Evolutionary conservation across 1,140 invertebrate genomes (phyloP).

Genomic region (Dendrolimus kikuchii): DNA sequence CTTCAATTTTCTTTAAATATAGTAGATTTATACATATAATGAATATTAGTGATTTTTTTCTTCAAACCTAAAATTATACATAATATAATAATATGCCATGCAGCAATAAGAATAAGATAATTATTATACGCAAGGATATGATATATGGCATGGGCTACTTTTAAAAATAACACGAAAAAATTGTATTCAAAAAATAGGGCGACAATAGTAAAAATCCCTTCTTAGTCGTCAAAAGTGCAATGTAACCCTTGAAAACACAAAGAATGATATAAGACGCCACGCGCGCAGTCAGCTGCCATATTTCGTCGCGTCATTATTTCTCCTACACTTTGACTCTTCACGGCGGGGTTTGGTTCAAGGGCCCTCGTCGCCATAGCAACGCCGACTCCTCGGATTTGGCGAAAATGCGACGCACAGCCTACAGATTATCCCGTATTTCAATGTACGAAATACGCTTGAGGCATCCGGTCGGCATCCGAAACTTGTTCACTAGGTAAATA

Average conservation of each 20-base stretch:
- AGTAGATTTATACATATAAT: no score
- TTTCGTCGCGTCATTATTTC: conserved; percentile 52
- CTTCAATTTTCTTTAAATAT: no score
- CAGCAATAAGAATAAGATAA: background rate
- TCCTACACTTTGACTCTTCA: conserved; percentile 34
- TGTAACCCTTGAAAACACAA: background rate
- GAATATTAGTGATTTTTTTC: no score
- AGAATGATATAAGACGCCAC: conserved; percentile 1
- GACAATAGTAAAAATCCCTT: no score
- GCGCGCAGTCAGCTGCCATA: conserved; percentile 25
- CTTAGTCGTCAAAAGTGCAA: no score
- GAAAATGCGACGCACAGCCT: conserved; percentile 36
- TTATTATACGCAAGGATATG: no score
- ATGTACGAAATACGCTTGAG: conserved; percentile 37
- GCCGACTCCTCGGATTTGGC: conserved; percentile 31
- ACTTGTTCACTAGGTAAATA: conserved; percentile 56
- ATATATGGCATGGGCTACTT: no score
- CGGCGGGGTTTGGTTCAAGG: conserved; percentile 24
- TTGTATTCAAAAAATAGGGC: no score
- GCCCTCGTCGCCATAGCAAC: conserved; percentile 40
- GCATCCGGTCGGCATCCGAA: conserved; percentile 42
- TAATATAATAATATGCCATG: background rate
- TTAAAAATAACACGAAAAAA: background rate
- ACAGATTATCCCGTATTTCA: conserved; percentile 45
- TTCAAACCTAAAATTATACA: background rate